These are phyloP conservation scores for Dendrolimus pini DNA, from an alignment of 2,888 invertebrate species.

Conservation along the genomic window DNA sequence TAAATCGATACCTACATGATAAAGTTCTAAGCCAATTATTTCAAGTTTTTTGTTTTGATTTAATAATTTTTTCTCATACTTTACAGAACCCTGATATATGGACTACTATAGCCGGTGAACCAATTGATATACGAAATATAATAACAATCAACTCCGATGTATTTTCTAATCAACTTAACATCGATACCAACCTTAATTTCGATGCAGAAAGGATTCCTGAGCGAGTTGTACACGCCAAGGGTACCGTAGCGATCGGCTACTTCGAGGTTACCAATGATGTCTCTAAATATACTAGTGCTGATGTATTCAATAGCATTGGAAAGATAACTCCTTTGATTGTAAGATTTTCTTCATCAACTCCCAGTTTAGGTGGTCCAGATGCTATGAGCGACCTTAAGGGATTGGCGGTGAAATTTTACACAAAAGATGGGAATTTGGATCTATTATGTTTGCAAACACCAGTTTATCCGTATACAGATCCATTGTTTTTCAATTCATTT, in stretches of 20 bases:
- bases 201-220: conserved; percentile 93
- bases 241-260: conserved; percentile 88
- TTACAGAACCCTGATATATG: conserved; percentile 72
- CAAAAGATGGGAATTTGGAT: conserved; percentile 92
- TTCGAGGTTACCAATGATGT: conserved; percentile 91
- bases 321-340: conserved; percentile 85
- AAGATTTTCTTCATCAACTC: conserved; percentile 86
- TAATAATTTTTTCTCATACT: background rate
- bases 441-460: conserved; percentile 90
- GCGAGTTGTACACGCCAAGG: conserved; percentile 94
- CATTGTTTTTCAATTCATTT: conserved; percentile 88
- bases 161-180: conserved; percentile 24
- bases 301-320: conserved; percentile 83
- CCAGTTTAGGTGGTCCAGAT: conserved; percentile 90
- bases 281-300: conserved; percentile 83
- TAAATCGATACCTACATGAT: too few relatives aligned
- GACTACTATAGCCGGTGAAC: conserved; percentile 86
- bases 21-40: too few relatives aligned
- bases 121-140: conserved; percentile 82
- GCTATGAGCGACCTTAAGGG: conserved; percentile 89
- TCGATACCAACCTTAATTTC: conserved; percentile 77
- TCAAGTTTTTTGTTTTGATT: too few relatives aligned
- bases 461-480: conserved; percentile 91
- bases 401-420: conserved; percentile 93
- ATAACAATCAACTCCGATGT: conserved; percentile 83